A percentile compares a stretch with the other conserved stretches of the same genome.
These are phyloP conservation scores for Phenganax stokvisi DNA, from an alignment of 92 coral and sea anemone genomes.

Conservation along the genomic window DNA sequence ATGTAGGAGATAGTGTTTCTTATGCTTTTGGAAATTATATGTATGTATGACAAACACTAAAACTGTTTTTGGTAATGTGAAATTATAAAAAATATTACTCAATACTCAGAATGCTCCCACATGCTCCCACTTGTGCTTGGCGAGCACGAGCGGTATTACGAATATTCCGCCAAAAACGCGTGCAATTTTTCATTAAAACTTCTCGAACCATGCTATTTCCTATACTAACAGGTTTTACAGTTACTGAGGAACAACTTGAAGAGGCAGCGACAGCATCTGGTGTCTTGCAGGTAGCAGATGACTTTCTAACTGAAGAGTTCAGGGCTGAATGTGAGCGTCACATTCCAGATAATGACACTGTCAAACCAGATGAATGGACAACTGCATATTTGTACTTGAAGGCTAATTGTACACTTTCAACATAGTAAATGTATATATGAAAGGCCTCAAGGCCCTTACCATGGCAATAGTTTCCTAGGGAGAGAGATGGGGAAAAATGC, in stretches of 20 bases:
- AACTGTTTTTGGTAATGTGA: no score
- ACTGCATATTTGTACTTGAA: conserved; percentile 37
- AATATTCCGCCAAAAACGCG: no score
- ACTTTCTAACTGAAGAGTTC: conserved; percentile 43
- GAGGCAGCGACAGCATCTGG: conserved; percentile 53
- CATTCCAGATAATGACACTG: conserved; percentile 45
- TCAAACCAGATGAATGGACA: conserved; percentile 41
- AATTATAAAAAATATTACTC: no score
- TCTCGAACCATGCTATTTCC: not conserved
- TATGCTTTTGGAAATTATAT: no score
- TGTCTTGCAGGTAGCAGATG: conserved; percentile 30
- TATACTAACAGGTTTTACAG: conserved; percentile 33
- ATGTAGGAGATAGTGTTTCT: not conserved
- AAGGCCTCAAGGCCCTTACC: not conserved
- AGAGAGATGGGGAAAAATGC: no score
- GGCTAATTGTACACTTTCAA: conserved; percentile 3
- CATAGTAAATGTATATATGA: conserved; percentile 5
- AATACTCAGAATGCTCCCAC: no score
- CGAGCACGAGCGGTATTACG: no score
- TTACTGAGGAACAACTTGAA: conserved; percentile 51
- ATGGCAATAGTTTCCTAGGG: no score
- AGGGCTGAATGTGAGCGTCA: conserved; percentile 45
- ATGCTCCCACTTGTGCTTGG: no score
- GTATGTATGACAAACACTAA: no score
- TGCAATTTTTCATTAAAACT: no score